Percentiles rank a stretch among this genome's conserved stretches.
phyloP scores from a whole-genome alignment of 2,888 invertebrate genomes.

The Camponotus fellah region DNA sequence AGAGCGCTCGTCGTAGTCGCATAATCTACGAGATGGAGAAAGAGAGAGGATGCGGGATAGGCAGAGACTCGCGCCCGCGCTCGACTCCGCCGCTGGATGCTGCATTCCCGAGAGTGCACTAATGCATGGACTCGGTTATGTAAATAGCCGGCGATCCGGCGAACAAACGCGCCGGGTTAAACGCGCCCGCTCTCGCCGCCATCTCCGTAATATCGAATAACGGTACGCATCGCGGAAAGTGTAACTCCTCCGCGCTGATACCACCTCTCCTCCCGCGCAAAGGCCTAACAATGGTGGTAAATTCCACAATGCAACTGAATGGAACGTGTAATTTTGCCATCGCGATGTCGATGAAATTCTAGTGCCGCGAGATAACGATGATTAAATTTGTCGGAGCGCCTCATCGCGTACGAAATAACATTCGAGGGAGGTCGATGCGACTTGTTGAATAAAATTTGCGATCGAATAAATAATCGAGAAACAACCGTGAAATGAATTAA shows the following conservation, averaged over 20 bases:
- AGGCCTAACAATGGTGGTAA: slow-evolving; percentile 13
- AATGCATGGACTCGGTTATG: slow-evolving; percentile 49
- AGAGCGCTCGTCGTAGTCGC: too few relatives aligned
- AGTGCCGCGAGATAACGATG: not conserved
- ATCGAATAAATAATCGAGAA: not conserved
- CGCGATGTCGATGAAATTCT: slow-evolving; percentile 34
- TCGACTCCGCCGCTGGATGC: slow-evolving; percentile 38
- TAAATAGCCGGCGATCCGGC: slow-evolving; percentile 45
- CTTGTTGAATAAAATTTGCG: not conserved
- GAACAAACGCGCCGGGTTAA: slow-evolving; percentile 48
- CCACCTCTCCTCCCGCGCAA: not conserved
- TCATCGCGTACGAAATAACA: not conserved
- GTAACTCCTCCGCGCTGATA: slow-evolving; percentile 34
- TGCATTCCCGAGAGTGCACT: slow-evolving; percentile 42
- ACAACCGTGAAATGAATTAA: not conserved
- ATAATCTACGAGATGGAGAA: too few relatives aligned
- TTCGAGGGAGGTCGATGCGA: not conserved
- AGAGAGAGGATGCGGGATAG: not conserved
- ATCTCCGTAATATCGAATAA: slow-evolving; percentile 47
- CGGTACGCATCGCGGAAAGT: slow-evolving; percentile 41
- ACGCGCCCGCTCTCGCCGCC: slow-evolving; percentile 3
- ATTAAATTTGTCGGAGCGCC: slow-evolving; percentile 19
- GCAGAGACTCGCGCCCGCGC: slow-evolving; percentile 5
- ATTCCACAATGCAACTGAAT: slow-evolving; percentile 34
- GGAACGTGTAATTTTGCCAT: slow-evolving; percentile 44